phyloP scores from a whole-genome alignment of 1,140 invertebrate species.

The Aphidius ervi region DNA sequence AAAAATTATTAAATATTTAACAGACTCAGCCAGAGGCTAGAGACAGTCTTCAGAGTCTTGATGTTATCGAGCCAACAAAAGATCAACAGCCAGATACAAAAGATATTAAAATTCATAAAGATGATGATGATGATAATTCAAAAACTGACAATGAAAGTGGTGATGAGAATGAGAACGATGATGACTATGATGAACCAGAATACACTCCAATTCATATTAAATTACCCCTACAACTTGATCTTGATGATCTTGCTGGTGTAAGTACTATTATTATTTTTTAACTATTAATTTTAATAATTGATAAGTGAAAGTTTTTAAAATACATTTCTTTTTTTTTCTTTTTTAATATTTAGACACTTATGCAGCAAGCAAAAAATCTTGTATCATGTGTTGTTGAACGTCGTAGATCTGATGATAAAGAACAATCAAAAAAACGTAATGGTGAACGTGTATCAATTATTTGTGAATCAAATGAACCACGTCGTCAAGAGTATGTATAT shows the following conservation, averaged over 20 bases:
- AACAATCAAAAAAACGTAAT: conserved; percentile 68
- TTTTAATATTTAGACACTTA: conserved; percentile 34
- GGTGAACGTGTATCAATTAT: conserved; percentile 82
- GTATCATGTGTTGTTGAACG: conserved; percentile 88
- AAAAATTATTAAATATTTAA: conserved; percentile 4
- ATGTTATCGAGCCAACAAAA: conserved; percentile 32
- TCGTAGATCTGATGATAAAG: conserved; percentile 73
- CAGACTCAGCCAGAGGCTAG: conserved; percentile 36
- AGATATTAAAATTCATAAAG: conserved; percentile 33
- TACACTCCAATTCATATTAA: conserved; percentile 66
- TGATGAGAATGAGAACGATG: conserved; percentile 55
- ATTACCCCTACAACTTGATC: conserved; percentile 72
- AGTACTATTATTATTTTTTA: conserved; percentile 23
- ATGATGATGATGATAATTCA: conserved; percentile 37
- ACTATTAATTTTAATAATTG: conserved; percentile 12
- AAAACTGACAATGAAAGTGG: conserved; percentile 46
- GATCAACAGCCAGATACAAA: conserved; percentile 50
- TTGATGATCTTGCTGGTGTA: conserved; percentile 73
- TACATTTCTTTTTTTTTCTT: conserved; percentile 10
- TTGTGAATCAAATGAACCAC: conserved; percentile 72
- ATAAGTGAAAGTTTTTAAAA: conserved; percentile 4
- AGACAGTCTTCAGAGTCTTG: conserved; percentile 33
- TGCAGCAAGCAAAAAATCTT: conserved; percentile 54
- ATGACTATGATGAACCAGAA: conserved; percentile 56
- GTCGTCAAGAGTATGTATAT: conserved; percentile 56